These are phyloP conservation scores for Luidia sarsii DNA, from an alignment of 53 echinoderm and acorn worm species.

Conservation along the genomic window DNA sequence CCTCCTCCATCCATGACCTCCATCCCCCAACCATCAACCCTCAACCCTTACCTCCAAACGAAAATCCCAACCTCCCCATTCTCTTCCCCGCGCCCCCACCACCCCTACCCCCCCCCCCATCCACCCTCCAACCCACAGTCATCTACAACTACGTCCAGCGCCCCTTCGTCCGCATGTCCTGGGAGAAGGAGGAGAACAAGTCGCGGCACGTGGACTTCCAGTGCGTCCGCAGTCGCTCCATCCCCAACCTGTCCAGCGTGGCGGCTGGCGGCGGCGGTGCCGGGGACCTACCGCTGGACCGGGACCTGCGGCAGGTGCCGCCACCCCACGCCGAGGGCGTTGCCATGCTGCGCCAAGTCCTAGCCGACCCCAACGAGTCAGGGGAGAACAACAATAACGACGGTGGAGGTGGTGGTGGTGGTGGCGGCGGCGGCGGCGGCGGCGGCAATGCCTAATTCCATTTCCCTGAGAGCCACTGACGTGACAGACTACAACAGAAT, in stretches of 20 bases:
- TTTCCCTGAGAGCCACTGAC: too few relatives aligned
- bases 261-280: too few relatives aligned
- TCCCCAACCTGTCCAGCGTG: conserved; percentile 88
- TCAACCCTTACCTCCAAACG: too few relatives aligned
- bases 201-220: conserved; percentile 98
- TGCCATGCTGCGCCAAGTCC: conserved; percentile 70
- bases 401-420: too few relatives aligned
- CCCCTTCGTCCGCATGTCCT: conserved; percentile 95
- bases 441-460: conserved; percentile 31
- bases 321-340: conserved; percentile 87
- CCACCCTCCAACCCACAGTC: conserved; percentile 60
- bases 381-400: too few relatives aligned
- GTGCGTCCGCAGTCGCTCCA: conserved; percentile 95
- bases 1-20: too few relatives aligned
- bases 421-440: too few relatives aligned
- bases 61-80: too few relatives aligned
- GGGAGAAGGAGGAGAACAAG: conserved; percentile 99
- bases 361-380: conserved; percentile 10
- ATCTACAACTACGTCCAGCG: conserved; percentile 98
- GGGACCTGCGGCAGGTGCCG: conserved; percentile 66
- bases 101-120: too few relatives aligned
- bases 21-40: too few relatives aligned
- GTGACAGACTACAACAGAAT: too few relatives aligned
- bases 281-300: conserved; percentile 29
- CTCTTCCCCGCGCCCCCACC: too few relatives aligned